Evolutionary conservation across 2,888 invertebrate species (phyloP).

Genomic region (Dryobotodes eremita): DNA sequence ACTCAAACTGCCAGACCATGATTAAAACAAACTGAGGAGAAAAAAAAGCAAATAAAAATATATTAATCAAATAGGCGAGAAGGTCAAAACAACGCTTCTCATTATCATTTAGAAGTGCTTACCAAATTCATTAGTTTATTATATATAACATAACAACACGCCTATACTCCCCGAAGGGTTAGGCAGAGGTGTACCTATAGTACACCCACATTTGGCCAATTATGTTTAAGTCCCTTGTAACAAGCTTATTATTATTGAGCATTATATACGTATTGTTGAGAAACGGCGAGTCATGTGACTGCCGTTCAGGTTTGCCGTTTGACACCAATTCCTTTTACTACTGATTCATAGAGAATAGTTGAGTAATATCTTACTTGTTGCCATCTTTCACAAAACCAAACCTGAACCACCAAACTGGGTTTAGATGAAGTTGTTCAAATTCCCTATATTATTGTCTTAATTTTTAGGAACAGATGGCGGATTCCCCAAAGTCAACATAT

Average conservation of each 20-base stretch:
- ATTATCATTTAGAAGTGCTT: background rate
- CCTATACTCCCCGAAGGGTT: too few species aligned
- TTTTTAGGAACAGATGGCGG: background rate
- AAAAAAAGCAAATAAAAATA: too few species aligned
- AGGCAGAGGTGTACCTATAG: too few species aligned
- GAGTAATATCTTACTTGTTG: conserved; percentile 12
- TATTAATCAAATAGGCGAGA: background rate
- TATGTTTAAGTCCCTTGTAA: too few species aligned
- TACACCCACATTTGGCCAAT: too few species aligned
- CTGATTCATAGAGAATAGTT: conserved; percentile 10
- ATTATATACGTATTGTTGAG: conserved; percentile 5
- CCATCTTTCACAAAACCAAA: conserved; percentile 5
- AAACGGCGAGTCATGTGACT: conserved; percentile 21
- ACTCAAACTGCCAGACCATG: too few species aligned
- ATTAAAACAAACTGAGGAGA: too few species aligned
- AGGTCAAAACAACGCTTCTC: background rate
- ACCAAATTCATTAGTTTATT: background rate
- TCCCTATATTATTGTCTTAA: too few species aligned
- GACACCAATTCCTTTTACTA: conserved; percentile 26
- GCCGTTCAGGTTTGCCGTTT: background rate
- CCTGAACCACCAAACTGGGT: too few species aligned
- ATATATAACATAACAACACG: too few species aligned
- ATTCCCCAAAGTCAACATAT: too few species aligned
- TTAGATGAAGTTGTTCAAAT: too few species aligned
- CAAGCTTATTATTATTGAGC: background rate